Percentiles rank a stretch among this genome's conserved stretches.
Evolutionary conservation across 1,140 invertebrate genomes (phyloP).

Genomic region (Gonatopus flavifemur): DNA sequence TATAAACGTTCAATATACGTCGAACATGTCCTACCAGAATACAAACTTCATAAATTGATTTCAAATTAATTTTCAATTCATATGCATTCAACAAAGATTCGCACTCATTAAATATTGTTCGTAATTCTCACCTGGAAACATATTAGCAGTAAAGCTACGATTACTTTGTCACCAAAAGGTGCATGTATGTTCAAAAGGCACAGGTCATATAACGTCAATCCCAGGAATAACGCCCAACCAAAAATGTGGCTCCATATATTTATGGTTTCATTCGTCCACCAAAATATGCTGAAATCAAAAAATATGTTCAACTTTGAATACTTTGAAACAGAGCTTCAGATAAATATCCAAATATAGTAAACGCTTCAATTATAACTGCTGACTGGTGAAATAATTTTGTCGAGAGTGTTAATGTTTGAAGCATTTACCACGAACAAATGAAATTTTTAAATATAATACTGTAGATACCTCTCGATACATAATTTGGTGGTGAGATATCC

Average conservation of each 20-base stretch:
- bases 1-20: too few species aligned
- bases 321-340: too few species aligned
- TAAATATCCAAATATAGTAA: too few species aligned
- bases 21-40: too few species aligned
- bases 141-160: slow-evolving; percentile 77
- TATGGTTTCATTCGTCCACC: slow-evolving; percentile 96
- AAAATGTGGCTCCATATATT: slow-evolving; percentile 97
- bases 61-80: too few species aligned
- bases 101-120: too few species aligned
- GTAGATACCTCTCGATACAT: slow-evolving; percentile 85
- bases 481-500: slow-evolving; percentile 77
- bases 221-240: slow-evolving; percentile 86
- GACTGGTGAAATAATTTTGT: background rate
- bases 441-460: too few species aligned
- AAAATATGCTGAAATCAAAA: slow-evolving; percentile 74
- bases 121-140: slow-evolving; percentile 81
- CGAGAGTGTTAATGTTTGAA: background rate
- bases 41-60: too few species aligned
- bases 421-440: too few species aligned
- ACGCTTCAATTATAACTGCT: too few species aligned
- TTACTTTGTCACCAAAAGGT: slow-evolving; percentile 77
- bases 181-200: slow-evolving; percentile 77
- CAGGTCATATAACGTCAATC: slow-evolving; percentile 82
- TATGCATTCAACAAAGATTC: too few species aligned
- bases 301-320: too few species aligned